Base-by-base conservation (phyloP, 2,888 invertebrate genomes). In the Strigamia maritima region DNA sequence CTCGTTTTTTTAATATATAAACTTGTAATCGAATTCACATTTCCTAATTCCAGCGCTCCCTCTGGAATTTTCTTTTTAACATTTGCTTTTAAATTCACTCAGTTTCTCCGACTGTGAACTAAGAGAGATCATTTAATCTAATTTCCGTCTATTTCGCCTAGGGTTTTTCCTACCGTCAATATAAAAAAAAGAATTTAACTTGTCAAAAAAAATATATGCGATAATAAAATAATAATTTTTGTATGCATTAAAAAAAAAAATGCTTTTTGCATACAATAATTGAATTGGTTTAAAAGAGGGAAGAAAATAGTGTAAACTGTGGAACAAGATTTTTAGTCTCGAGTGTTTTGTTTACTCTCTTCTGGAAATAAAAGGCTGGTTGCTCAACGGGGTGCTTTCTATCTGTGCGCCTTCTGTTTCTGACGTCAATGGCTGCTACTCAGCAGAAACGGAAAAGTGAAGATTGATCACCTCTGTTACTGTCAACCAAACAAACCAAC, bases 321-420 rank as follows among this genome's bases (percentile, higher is more conserved):
- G 10, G 28, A 70, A 70, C 70, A 70, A 70, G 70, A 70, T 70
- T 70, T 54, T 70, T 24, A 28, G 70, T 70, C 70, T 70, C 70
- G 70, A 70, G 70, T 70, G 70, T 70, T 70, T 70, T 70, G 70
- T 70, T 70, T 70, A 70, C 70, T 70, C 70, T 70, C 70, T 28
- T 70, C 26, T 70, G 26, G 28, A n/a, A 28, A 70, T 26, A 26
- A 70, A 70, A 70, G 28, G 70, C 70, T 70, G 70, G 70, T 70
- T 26, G 70, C 70, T 26, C 70, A 70, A 28, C 28, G 28, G 70
- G 70, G 70, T 70, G 28, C 70, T 70, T 70, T 70, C 70, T 70
- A 70, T 70, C 70, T 70, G 70, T 70, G 70, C 70, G 70, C 70
- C 70, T 70, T 70, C 70, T 70, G 70, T 70, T 70, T 70, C 70